A percentile compares a stretch with the other conserved stretches of the same genome.
Conservation (phyloP, 2,113 vertebrate species). For the Colaptes auratus region DNA sequence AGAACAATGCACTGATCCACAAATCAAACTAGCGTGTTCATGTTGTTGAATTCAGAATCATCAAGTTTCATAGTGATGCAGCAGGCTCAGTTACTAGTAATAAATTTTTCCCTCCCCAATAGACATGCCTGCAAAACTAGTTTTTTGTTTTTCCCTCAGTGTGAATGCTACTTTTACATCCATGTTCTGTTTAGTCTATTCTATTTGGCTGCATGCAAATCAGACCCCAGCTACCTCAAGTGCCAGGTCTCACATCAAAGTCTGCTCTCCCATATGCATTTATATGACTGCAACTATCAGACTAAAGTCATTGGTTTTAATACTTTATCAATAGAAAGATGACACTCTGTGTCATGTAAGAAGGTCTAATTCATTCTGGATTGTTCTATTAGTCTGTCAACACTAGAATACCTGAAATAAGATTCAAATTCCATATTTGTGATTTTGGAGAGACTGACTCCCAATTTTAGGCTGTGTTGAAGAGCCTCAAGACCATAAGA, state of each 20-base stretch:
- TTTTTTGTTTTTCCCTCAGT: neutral
- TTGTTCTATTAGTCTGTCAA: neutral
- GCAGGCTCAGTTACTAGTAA: neutral
- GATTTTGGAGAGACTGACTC: neutral
- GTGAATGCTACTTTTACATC: neutral
- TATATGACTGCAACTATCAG: constrained; percentile 6
- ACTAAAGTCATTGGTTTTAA: constrained; percentile 6
- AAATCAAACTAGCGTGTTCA: neutral
- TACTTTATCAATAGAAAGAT: constrained; percentile 34
- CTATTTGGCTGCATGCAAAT: constrained; percentile 19
- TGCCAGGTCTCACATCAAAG: constrained; percentile 9
- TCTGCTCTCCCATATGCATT: neutral
- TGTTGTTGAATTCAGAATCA: neutral
- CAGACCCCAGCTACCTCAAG: neutral
- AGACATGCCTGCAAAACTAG: neutral
- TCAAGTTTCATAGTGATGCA: neutral
- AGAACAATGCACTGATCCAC: neutral
- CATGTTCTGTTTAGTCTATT: constrained; percentile 33
- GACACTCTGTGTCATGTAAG: neutral
- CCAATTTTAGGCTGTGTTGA: neutral
- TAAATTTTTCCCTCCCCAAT: neutral
- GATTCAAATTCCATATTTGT: constrained; percentile 4
- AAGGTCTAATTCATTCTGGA: neutral
- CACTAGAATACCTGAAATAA: neutral
- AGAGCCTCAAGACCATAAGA: neutral